Evolutionary conservation across 2,888 invertebrate species (phyloP), one percentile per base, ranked within the genome.

Genomic region (Ennomos fuscantarius): DNA sequence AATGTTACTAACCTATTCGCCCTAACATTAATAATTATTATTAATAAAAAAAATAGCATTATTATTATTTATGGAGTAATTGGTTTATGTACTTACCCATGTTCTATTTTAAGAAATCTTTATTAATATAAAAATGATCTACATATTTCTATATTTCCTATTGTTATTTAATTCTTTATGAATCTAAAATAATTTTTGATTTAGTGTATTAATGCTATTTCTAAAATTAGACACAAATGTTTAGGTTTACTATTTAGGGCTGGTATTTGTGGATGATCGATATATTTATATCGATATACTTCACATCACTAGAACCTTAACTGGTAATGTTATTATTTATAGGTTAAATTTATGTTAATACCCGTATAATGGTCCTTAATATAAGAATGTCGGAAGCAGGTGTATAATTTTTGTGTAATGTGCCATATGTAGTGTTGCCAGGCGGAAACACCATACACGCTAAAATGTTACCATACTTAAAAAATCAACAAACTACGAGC

Each of bases 361-460:
- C 13, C 33, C 34, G 1, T 48, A 39, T 57, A 52, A 58, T 87
- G 89, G 87, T 90, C 89, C 89, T 88, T 89, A 88, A 87, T 89
- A 86, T 89, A 89, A 88, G 83, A 86, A 84, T 82, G 84, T 78
- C 73, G 74, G 69, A 63, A 72, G 83, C 73, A 79, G 80, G 74
- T 76, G 77, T 60, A 60, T 46, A 50, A 55, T 58, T 63, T 78
- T 82, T 81, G 76, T 84, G 78, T 81, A 79, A 86, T 87, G 91
- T 92, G 91, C 91, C 91, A 92, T 92, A 91, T 76, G 70, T 78
- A 80, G 84, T 86, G 87, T 89, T 87, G 88, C 88, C 85, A 86
- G 65, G 81, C 89, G 86, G 85, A 85, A 84, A 87, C 88, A 89
- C 88, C 87, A 87, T 84, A 81, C 24, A 24, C 69, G 68, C 77